Evolutionary conservation across 2,797 vertebrate genomes (phyloP).

Genomic region (Propithecus perrieri): DNA sequence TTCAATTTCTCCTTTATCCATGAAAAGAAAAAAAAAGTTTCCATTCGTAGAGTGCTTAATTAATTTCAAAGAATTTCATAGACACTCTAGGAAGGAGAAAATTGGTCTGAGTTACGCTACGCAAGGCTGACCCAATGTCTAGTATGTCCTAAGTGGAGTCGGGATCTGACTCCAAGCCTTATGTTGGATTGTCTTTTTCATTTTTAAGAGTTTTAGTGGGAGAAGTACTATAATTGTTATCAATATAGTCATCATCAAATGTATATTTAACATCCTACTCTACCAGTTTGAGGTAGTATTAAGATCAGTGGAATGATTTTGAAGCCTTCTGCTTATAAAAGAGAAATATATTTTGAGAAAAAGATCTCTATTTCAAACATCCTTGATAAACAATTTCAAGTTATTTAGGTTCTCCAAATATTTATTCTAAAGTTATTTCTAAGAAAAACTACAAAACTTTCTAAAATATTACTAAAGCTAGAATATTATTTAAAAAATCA

Average conservation of each 20-base stretch:
- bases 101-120: not conserved
- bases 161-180: not conserved
- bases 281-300: not conserved
- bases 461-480: not conserved
- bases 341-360: not conserved
- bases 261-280: not conserved
- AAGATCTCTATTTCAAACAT: not conserved
- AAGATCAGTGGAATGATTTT: not conserved
- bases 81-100: not conserved
- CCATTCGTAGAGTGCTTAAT: not conserved
- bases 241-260: not conserved
- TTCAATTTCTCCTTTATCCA: not conserved
- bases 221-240: not conserved
- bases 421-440: not conserved
- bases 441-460: not conserved
- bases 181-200: not conserved
- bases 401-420: not conserved
- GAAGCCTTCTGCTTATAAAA: constrained; percentile 5
- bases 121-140: not conserved
- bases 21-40: not conserved
- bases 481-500: not conserved
- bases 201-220: not conserved
- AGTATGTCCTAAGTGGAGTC: not conserved
- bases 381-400: not conserved
- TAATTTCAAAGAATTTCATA: not conserved